Evolutionary conservation across 1,140 invertebrate species (phyloP), one percentile per base, ranked within the genome.

Genomic region (Drosophila athabasca): DNA sequence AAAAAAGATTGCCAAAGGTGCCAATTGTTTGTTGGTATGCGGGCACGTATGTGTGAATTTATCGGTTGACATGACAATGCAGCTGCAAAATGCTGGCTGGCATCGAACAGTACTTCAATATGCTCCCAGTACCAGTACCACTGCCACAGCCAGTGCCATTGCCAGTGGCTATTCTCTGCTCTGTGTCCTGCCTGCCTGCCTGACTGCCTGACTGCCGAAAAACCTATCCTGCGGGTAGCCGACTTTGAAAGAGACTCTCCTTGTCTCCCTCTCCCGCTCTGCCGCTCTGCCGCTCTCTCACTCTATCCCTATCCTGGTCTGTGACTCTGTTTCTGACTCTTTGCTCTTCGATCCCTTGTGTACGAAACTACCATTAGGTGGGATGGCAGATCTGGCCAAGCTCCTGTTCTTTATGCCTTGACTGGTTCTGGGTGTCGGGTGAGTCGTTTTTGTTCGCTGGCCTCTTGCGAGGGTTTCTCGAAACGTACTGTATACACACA

Each of bases 51-150:
- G 79, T 88, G 83, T 88, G 84, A 87, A 87, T 87, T 87, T 87
- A 87, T 87, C 83, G 83, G 83, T 88, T 89, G 83, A 83, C 83
- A 89, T 88, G 83, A 89, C 83, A 88, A 88, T 88, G 83, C 83
- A 82, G 83, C 84, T 89, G 83, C 84, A 89, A 88, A 89, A 88
- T 88, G 83, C 84, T 88, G 74, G 83, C 84, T 88, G 74, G 83
- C 84, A 60, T 89, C 79, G 83, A 83, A 87, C 83, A 72, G 74
- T 76, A 88, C 84, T 88, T 83, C 79, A 83, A 83, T 88, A 76
- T 88, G 81, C 81, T 79, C 65, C 67, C 53, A 65, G 64, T 13
- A 6, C 71, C 54, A 76, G 50, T 22, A 1, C 17, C 17, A 19
- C 17, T 19, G 17, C 17, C 17, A 19, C 17, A 19, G 51, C 51